These are phyloP conservation scores for Limnothrissa miodon DNA, from an alignment of 2,113 vertebrate species.

Conservation along the genomic window DNA sequence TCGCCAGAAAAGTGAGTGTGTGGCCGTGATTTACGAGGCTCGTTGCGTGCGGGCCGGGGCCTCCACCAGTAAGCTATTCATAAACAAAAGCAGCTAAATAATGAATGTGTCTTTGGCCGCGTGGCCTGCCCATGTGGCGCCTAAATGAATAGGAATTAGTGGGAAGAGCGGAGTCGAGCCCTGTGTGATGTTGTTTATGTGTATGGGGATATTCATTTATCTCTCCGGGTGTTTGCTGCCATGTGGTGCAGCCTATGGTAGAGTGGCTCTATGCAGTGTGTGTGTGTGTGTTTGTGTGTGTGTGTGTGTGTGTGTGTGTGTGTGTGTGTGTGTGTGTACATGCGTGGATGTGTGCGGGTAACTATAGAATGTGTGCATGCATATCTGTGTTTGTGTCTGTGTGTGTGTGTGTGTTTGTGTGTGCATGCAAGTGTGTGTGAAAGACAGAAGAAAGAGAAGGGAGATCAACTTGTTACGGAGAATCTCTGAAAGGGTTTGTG, in stretches of 20 bases:
- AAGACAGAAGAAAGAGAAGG: background rate
- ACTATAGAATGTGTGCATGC: constrained; percentile 42
- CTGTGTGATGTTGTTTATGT: constrained; percentile 54
- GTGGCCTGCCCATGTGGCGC: constrained; percentile 77
- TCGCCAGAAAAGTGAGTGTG: constrained; percentile 34
- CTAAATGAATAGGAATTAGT: constrained; percentile 98
- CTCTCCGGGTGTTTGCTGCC: constrained; percentile 47
- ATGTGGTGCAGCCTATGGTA: constrained; percentile 44
- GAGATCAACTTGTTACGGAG: background rate
- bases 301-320: background rate
- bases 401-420: background rate
- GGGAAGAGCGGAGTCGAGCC: constrained; percentile 66
- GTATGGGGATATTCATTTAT: constrained; percentile 52
- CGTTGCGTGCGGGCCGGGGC: constrained; percentile 75
- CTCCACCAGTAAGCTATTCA: constrained; percentile 96
- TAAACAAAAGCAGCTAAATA: constrained; percentile 97
- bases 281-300: constrained; percentile 41
- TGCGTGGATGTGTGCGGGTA: background rate
- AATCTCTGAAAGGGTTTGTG: background rate
- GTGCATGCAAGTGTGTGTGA: too few species aligned
- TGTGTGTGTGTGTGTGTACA: background rate
- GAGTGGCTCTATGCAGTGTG: constrained; percentile 31
- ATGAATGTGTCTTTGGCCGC: constrained; percentile 86
- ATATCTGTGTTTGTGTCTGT: constrained; percentile 21
- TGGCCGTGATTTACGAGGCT: constrained; percentile 84